Conservation (phyloP, 2,113 vertebrate genomes). For the Scalopus aquaticus region DNA sequence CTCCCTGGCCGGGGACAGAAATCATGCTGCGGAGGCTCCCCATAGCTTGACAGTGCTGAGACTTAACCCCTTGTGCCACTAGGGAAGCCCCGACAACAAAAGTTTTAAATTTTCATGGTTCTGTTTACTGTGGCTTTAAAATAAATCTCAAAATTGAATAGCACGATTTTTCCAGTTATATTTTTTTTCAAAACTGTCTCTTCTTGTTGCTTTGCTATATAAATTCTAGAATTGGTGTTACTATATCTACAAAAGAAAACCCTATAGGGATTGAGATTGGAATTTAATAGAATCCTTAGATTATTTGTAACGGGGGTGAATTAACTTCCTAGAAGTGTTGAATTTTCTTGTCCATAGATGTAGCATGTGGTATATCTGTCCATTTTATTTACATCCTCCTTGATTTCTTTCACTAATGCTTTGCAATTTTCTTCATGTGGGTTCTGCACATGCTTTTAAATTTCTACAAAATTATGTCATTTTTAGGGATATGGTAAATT, state of each 20-base stretch:
- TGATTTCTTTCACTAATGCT: background rate
- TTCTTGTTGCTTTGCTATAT: background rate
- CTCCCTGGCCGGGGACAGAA: too few relatives aligned
- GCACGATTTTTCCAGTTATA: conserved; percentile 12
- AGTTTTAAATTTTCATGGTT: conserved; percentile 35
- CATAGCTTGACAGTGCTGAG: too few relatives aligned
- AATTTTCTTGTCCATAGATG: background rate
- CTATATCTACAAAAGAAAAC: background rate
- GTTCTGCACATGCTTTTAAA: background rate
- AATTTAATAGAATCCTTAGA: conserved; percentile 48
- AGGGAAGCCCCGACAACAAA: too few relatives aligned
- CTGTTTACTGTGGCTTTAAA: conserved; percentile 12
- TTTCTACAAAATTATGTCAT: background rate
- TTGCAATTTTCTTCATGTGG: background rate
- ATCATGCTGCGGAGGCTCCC: too few relatives aligned
- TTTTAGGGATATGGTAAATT: background rate
- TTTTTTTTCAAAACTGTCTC: conserved; percentile 13
- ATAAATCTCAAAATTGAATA: background rate
- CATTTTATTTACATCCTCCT: background rate
- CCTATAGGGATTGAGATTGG: background rate
- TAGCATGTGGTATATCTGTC: background rate
- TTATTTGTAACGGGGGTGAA: background rate
- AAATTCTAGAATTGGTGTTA: background rate
- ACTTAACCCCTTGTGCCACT: too few relatives aligned
- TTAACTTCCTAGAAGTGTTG: background rate